A percentile compares a stretch with the other conserved stretches of the same genome.
Evolutionary conservation across 2,113 vertebrate genomes (phyloP).

Genomic region (Monopterus albus): DNA sequence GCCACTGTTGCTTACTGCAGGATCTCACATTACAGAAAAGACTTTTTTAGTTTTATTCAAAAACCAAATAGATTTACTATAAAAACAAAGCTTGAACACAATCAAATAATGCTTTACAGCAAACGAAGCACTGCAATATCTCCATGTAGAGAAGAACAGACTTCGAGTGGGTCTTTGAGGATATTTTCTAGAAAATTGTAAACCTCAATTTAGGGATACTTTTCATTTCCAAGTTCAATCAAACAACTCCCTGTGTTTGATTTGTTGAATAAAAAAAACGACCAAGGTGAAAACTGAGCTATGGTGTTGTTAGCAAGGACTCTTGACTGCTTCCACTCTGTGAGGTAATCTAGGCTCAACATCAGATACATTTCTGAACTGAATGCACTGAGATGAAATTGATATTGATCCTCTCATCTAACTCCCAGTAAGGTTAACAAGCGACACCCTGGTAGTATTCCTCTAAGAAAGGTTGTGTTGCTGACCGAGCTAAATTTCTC

Average conservation of each 20-base stretch:
- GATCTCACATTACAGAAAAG: neutral
- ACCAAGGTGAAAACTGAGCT: constrained; percentile 8
- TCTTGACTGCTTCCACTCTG: constrained; percentile 3
- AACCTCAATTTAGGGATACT: neutral
- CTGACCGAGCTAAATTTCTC: neutral
- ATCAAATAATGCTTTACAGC: neutral
- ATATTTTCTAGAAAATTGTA: constrained; percentile 2
- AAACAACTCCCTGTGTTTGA: constrained; percentile 1
- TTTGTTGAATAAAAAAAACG: too few species aligned
- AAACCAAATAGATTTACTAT: neutral
- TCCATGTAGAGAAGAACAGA: neutral
- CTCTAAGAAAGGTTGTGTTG: constrained; percentile 12
- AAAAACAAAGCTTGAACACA: constrained; percentile 1
- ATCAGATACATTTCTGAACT: constrained; percentile 16
- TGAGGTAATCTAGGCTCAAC: constrained; percentile 26
- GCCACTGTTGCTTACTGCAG: constrained; percentile 24
- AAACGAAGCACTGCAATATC: neutral
- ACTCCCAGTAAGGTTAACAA: constrained; percentile 21
- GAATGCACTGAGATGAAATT: constrained; percentile 28
- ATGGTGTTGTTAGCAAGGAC: neutral
- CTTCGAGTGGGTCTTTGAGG: neutral
- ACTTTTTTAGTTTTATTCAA: constrained; percentile 16
- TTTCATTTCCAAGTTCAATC: neutral
- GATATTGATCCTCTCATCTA: constrained; percentile 37
- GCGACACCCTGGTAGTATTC: neutral